These are phyloP conservation scores for Cotesia glomerata DNA, from an alignment of 1,140 invertebrate genomes.

Conservation along the genomic window DNA sequence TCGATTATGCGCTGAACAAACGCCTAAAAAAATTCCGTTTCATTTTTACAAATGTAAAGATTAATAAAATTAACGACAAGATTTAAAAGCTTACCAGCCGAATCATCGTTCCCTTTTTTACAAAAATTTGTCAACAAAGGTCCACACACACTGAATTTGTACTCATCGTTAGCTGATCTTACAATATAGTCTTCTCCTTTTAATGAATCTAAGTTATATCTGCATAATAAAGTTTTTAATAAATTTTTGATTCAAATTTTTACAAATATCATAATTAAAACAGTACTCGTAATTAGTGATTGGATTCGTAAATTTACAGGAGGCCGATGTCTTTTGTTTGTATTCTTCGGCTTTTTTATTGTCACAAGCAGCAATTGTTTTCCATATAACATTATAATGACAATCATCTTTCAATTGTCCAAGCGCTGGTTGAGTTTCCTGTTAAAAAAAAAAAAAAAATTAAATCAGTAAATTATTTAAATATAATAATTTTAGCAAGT, in stretches of 20 bases:
- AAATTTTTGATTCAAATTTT: constrained; percentile 10
- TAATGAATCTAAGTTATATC: constrained; percentile 45
- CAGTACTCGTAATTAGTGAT: constrained; percentile 45
- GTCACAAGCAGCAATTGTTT: constrained; percentile 46
- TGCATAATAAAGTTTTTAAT: constrained; percentile 30
- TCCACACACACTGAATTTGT: constrained; percentile 48
- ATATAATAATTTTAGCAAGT: neutral
- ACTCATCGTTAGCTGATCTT: constrained; percentile 32
- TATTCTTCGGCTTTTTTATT: constrained; percentile 44
- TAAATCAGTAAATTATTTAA: neutral
- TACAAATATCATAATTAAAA: constrained; percentile 4
- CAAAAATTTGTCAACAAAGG: constrained; percentile 25
- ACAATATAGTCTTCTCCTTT: constrained; percentile 32
- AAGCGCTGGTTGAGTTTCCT: constrained; percentile 47
- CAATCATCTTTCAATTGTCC: constrained; percentile 42
- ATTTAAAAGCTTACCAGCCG: neutral
- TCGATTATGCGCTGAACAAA: constrained; percentile 40
- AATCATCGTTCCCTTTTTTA: neutral
- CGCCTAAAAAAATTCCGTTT: constrained; percentile 37
- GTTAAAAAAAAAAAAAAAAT: constrained; percentile 26
- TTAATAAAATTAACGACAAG: constrained; percentile 13
- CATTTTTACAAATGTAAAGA: neutral
- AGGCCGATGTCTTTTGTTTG: constrained; percentile 38
- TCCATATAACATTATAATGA: constrained; percentile 48
- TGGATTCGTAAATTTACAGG: constrained; percentile 48